Evolutionary conservation across 23 tunicate species (phyloP).

Genomic region (Diplosoma virens): DNA sequence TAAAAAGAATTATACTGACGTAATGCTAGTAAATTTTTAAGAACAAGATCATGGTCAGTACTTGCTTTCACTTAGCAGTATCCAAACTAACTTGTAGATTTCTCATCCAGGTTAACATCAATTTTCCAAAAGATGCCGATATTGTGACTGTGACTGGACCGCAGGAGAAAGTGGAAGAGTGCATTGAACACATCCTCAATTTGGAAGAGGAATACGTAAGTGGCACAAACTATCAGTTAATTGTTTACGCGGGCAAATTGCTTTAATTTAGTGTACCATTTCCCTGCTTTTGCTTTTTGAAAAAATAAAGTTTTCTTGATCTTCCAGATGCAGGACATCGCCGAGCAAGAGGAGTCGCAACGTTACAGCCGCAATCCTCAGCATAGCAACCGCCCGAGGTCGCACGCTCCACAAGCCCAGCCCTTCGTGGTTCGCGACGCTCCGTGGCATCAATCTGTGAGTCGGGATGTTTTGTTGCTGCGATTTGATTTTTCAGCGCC

Average conservation of each 20-base stretch:
- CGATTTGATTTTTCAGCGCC: too few species aligned
- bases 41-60: too few species aligned
- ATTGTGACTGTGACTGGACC: conserved; percentile 95
- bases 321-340: conserved; percentile 88
- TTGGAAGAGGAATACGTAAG: conserved; percentile 98
- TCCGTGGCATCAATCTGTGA: conserved; percentile 88
- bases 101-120: conserved; percentile 69
- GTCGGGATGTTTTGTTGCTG: too few species aligned
- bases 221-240: background rate
- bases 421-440: conserved; percentile 81
- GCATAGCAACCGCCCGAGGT: background rate
- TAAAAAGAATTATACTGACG: too few species aligned
- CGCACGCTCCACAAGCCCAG: background rate
- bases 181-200: conserved; percentile 96
- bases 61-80: too few species aligned
- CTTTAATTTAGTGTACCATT: too few species aligned
- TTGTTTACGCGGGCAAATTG: too few species aligned
- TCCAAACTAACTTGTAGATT: background rate
- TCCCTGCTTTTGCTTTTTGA: too few species aligned
- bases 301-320: too few species aligned
- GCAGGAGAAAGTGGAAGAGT: conserved; percentile 91
- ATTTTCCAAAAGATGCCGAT: conserved; percentile 84
- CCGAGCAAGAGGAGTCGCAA: conserved; percentile 71
- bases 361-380: conserved; percentile 42
- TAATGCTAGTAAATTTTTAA: too few species aligned